phyloP scores from a whole-genome alignment of 1,140 invertebrate genomes.

The Drosophila rufa region DNA sequence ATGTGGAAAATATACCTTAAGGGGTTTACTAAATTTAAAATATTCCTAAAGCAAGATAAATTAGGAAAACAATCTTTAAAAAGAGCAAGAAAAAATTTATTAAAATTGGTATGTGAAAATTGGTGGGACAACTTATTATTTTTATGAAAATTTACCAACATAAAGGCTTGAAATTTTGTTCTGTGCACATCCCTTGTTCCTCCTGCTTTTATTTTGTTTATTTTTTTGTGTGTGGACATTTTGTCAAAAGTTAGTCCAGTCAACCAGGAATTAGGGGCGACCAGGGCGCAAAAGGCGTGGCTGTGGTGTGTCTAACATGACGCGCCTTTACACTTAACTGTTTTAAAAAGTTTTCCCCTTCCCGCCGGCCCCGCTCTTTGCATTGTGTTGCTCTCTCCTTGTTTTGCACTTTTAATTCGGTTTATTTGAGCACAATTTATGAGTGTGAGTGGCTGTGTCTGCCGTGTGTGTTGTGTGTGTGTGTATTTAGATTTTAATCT shows the following conservation, averaged over 20 bases:
- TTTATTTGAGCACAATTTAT: conserved; percentile 75
- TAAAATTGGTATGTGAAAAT: no score
- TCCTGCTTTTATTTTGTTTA: conserved; percentile 3
- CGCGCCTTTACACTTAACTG: conserved; percentile 81
- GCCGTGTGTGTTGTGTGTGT: conserved; percentile 20
- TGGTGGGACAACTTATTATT: no score
- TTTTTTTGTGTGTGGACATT: conserved; percentile 55
- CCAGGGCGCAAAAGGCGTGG: conserved; percentile 26
- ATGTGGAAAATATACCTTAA: conserved; percentile 2
- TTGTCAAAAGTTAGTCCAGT: conserved; percentile 81
- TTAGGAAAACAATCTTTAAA: no score
- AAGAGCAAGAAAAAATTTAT: no score
- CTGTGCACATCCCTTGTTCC: background rate
- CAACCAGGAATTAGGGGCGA: conserved; percentile 37
- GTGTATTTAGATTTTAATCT: conserved; percentile 81
- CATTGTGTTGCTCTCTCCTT: conserved; percentile 60
- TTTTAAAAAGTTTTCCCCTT: conserved; percentile 58
- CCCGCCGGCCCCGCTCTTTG: background rate
- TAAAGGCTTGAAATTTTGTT: background rate
- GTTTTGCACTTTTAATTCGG: conserved; percentile 79
- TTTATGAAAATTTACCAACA: background rate
- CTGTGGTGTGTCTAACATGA: conserved; percentile 79
- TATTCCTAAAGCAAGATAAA: background rate
- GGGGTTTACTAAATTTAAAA: background rate
- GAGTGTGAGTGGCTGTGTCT: conserved; percentile 23